These are phyloP conservation scores for Drosophila malerkotliana DNA, from an alignment of 1,140 invertebrate species.

Conservation along the genomic window DNA sequence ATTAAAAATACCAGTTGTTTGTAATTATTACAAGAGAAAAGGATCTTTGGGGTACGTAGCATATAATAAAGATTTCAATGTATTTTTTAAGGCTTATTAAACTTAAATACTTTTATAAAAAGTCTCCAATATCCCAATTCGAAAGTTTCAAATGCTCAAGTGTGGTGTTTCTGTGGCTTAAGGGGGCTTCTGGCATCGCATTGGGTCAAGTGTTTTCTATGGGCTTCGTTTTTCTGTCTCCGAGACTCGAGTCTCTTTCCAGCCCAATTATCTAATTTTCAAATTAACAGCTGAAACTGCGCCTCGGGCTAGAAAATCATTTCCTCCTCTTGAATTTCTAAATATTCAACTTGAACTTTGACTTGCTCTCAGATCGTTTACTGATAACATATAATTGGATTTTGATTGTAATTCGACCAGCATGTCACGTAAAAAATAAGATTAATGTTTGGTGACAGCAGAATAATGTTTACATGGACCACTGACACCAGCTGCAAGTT, in stretches of 20 bases:
- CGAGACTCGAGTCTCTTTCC: slow-evolving; percentile 17
- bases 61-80: not conserved
- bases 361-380: slow-evolving; percentile 26
- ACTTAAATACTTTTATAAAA: not conserved
- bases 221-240: slow-evolving; percentile 47
- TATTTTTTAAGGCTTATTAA: not conserved
- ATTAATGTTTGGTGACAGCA: slow-evolving; percentile 24
- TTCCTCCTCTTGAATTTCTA: not conserved
- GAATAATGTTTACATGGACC: slow-evolving; percentile 29
- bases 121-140: not conserved
- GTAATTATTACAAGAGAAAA: not conserved
- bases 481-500: slow-evolving; percentile 36
- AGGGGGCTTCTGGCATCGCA: slow-evolving; percentile 15
- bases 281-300: slow-evolving; percentile 71
- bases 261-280: slow-evolving; percentile 71
- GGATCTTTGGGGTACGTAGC: not conserved
- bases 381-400: slow-evolving; percentile 71
- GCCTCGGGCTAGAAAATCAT: slow-evolving; percentile 36
- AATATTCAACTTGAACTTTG: slow-evolving; percentile 27
- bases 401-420: slow-evolving; percentile 65
- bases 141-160: not conserved
- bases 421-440: slow-evolving; percentile 44
- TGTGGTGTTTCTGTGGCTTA: not conserved
- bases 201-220: slow-evolving; percentile 61
- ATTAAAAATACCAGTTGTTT: slow-evolving; percentile 4